Evolutionary conservation across 2,797 vertebrate genomes (phyloP).

Genomic region (Pangasius macronema): DNA sequence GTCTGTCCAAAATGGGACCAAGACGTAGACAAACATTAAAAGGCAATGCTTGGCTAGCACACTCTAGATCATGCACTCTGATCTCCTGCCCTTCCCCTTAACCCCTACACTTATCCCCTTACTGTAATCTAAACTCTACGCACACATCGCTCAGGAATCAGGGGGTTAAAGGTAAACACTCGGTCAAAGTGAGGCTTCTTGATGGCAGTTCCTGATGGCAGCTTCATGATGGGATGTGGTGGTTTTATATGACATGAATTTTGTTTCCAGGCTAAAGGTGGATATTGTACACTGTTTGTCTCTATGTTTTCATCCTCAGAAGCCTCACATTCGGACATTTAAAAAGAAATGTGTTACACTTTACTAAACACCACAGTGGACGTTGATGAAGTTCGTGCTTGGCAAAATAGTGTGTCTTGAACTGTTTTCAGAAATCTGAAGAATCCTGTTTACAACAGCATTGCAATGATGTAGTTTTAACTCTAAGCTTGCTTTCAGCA

Average conservation of each 20-base stretch:
- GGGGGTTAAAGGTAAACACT: constrained; percentile 34
- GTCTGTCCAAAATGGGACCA: constrained; percentile 65
- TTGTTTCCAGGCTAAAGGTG: constrained; percentile 18
- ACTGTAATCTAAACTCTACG: constrained; percentile 60
- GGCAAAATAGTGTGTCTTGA: constrained; percentile 3
- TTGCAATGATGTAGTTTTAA: neutral
- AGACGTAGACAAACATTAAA: constrained; percentile 56
- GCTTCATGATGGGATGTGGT: neutral
- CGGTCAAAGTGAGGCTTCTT: constrained; percentile 17
- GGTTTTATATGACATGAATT: constrained; percentile 10
- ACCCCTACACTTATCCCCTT: constrained; percentile 26
- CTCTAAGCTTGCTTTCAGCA: neutral
- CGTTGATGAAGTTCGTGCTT: constrained; percentile 37
- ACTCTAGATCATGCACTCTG: constrained; percentile 1
- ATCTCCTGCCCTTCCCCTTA: neutral
- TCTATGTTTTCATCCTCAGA: constrained; percentile 31
- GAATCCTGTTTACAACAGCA: constrained; percentile 33
- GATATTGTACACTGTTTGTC: constrained; percentile 1
- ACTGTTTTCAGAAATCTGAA: constrained; percentile 16
- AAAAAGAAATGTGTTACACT: constrained; percentile 39
- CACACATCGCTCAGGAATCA: constrained; percentile 55
- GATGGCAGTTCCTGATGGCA: neutral
- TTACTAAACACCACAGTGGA: constrained; percentile 34
- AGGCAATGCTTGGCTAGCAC: constrained; percentile 61
- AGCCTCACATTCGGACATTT: constrained; percentile 22